These are phyloP conservation scores for Tachina grossa DNA, from an alignment of 2,888 invertebrate genomes.

Conservation along the genomic window DNA sequence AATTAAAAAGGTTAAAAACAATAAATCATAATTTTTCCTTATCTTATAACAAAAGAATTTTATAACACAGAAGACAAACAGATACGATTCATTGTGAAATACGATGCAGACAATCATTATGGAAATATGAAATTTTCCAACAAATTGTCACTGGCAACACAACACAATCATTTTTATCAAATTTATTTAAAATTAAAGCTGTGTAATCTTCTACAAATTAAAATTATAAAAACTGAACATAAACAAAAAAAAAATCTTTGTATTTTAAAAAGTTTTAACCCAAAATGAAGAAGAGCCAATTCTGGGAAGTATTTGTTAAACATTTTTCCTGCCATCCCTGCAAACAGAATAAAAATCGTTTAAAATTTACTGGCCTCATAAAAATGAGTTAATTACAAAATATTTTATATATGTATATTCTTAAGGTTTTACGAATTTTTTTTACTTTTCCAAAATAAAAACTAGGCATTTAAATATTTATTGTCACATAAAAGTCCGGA, in stretches of 20 bases:
- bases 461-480: constrained; percentile 68
- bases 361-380: constrained; percentile 58
- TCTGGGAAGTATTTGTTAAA: constrained; percentile 42
- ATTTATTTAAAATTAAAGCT: constrained; percentile 48
- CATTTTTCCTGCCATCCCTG: constrained; percentile 16
- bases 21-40: constrained; percentile 70
- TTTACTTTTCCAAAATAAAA: constrained; percentile 11
- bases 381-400: constrained; percentile 67
- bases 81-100: constrained; percentile 18
- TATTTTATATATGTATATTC: constrained; percentile 24
- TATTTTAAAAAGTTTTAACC: constrained; percentile 21
- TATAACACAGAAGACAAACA: constrained; percentile 16
- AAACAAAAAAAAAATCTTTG: constrained; percentile 35
- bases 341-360: not conserved
- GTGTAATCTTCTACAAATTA: constrained; percentile 22
- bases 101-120: constrained; percentile 19
- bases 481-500: constrained; percentile 71
- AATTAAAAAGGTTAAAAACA: constrained; percentile 62
- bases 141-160: constrained; percentile 29
- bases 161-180: constrained; percentile 39
- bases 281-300: constrained; percentile 14
- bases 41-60: constrained; percentile 66
- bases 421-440: constrained; percentile 28
- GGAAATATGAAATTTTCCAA: constrained; percentile 39
- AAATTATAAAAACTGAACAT: constrained; percentile 9